These are phyloP conservation scores for Trochalopteron elliotii DNA, from an alignment of 2,113 vertebrate species.

Conservation along the genomic window DNA sequence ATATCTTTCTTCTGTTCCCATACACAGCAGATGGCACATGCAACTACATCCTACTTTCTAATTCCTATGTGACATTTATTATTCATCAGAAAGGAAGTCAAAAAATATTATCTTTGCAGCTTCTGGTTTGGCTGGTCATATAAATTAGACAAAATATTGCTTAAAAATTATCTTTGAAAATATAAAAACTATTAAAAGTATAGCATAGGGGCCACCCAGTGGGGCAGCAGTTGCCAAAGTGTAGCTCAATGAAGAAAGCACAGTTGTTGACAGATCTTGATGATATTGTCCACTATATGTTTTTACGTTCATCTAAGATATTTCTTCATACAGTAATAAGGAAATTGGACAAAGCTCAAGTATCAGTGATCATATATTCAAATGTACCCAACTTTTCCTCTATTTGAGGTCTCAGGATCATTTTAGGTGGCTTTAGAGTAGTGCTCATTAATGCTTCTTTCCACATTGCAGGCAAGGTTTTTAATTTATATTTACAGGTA, in stretches of 20 bases:
- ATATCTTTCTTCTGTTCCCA: slow-evolving; percentile 66
- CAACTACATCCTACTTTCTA: slow-evolving; percentile 70
- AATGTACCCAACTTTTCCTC: not conserved
- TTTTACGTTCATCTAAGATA: not conserved
- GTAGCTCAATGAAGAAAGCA: not conserved
- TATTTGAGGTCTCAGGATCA: not conserved
- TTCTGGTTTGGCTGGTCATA: slow-evolving; percentile 61
- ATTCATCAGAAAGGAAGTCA: slow-evolving; percentile 79
- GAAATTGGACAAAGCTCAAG: not conserved
- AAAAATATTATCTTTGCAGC: slow-evolving; percentile 72
- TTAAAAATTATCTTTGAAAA: slow-evolving; percentile 35
- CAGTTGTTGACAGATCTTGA: not conserved
- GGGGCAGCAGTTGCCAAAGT: not conserved
- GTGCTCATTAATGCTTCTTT: not conserved
- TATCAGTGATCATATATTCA: not conserved
- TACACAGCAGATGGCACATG: slow-evolving; percentile 70
- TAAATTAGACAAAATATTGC: slow-evolving; percentile 57
- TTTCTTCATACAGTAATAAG: not conserved
- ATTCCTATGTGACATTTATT: slow-evolving; percentile 81
- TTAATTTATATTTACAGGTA: not conserved
- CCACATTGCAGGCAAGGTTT: not conserved
- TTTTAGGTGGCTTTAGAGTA: not conserved
- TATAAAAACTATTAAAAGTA: slow-evolving; percentile 22
- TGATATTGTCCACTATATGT: not conserved
- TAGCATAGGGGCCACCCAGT: slow-evolving; percentile 14